Conservation (phyloP, 1,140 invertebrate species). For the Drosophila asahinai region DNA sequence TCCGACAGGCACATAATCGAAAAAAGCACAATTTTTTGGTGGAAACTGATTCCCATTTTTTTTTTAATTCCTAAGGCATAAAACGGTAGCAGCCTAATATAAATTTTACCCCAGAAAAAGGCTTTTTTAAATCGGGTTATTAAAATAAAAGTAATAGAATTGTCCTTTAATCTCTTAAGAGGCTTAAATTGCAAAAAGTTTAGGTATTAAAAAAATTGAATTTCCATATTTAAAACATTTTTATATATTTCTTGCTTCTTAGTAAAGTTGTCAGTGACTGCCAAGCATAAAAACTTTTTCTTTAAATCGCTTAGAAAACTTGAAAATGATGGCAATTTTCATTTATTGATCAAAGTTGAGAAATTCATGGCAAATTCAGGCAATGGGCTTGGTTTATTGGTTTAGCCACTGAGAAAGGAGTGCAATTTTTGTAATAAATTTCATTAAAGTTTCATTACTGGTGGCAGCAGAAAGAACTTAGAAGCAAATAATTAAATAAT, state of each 20-base stretch:
- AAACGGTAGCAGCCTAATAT: neutral
- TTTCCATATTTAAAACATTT: neutral
- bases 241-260: constrained; percentile 4
- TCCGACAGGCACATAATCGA: constrained; percentile 26
- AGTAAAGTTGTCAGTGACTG: constrained; percentile 13
- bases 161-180: constrained; percentile 3
- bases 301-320: constrained; percentile 52
- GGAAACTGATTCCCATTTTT: neutral
- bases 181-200: constrained; percentile 1
- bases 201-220: neutral
- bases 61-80: neutral
- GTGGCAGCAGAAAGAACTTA: too few species aligned
- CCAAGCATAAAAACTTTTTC: constrained; percentile 13
- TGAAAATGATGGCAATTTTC: constrained; percentile 55
- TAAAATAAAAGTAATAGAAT: neutral
- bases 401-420: constrained; percentile 5
- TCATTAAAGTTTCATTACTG: too few species aligned
- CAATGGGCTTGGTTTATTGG: neutral
- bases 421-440: neutral
- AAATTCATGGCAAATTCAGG: constrained; percentile 31
- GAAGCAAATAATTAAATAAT: too few species aligned
- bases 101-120: neutral
- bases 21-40: constrained; percentile 9
- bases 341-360: constrained; percentile 48
- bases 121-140: constrained; percentile 1